phyloP scores from a whole-genome alignment of 2,797 vertebrate species.

The Eurystomus glaucurus region DNA sequence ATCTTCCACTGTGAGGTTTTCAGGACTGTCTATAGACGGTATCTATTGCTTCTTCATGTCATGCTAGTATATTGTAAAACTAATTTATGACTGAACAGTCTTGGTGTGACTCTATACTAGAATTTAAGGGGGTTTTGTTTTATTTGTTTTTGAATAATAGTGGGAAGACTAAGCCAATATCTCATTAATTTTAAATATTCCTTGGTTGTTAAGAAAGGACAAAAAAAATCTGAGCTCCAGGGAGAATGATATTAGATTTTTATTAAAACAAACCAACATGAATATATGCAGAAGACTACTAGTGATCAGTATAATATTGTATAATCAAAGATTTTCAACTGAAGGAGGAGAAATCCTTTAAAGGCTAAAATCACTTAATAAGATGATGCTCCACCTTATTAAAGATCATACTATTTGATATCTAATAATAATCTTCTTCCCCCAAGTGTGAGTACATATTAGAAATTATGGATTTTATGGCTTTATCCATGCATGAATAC shows the following conservation, averaged over 20 bases:
- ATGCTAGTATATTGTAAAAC: background rate
- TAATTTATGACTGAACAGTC: background rate
- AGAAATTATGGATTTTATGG: background rate
- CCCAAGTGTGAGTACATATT: background rate
- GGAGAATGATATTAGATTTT: background rate
- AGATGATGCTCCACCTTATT: background rate
- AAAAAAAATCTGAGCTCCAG: background rate
- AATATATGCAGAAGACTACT: background rate
- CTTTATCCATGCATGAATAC: background rate
- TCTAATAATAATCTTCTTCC: background rate
- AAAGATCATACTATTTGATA: background rate
- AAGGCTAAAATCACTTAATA: background rate
- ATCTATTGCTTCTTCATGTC: background rate
- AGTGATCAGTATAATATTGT: background rate
- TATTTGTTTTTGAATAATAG: background rate
- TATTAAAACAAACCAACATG: background rate
- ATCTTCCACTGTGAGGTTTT: background rate
- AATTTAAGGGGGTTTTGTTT: background rate
- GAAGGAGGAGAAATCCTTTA: background rate
- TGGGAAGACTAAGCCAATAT: background rate
- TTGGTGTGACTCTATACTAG: background rate
- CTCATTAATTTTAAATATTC: background rate
- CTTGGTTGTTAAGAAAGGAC: background rate
- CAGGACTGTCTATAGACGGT: background rate
- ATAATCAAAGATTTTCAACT: background rate